These are phyloP conservation scores for Luehdorfia chinensis DNA, from an alignment of 1,140 invertebrate species.

Conservation along the genomic window DNA sequence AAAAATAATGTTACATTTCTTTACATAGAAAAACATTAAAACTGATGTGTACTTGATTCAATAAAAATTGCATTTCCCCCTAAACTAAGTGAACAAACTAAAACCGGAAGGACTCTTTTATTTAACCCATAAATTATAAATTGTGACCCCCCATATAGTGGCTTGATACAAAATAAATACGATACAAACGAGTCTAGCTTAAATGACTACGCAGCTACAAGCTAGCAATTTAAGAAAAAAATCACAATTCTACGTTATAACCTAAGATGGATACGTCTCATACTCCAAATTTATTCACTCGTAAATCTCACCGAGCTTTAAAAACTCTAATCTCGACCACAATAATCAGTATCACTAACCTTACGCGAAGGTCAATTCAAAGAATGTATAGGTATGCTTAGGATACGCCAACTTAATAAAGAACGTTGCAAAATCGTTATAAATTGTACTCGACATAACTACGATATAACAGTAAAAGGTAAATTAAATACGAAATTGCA, in stretches of 20 bases:
- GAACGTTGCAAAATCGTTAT: slow-evolving; percentile 45
- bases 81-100: not conserved
- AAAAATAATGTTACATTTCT: slow-evolving; percentile 1
- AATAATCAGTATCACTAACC: slow-evolving; percentile 74
- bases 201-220: slow-evolving; percentile 64
- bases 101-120: not conserved
- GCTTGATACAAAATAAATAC: slow-evolving; percentile 50
- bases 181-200: slow-evolving; percentile 61
- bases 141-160: slow-evolving; percentile 49
- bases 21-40: not conserved
- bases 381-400: slow-evolving; percentile 75
- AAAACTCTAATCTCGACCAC: slow-evolving; percentile 53
- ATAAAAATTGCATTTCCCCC: not conserved
- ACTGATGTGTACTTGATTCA: slow-evolving; percentile 13
- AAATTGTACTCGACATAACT: slow-evolving; percentile 62
- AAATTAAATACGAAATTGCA: slow-evolving; percentile 51
- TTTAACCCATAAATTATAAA: slow-evolving; percentile 11
- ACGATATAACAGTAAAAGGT: slow-evolving; percentile 37
- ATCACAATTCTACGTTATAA: slow-evolving; percentile 64
- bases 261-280: slow-evolving; percentile 44
- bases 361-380: slow-evolving; percentile 73
- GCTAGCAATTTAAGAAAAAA: slow-evolving; percentile 65
- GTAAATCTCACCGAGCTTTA: slow-evolving; percentile 43
- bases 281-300: slow-evolving; percentile 27
- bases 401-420: slow-evolving; percentile 64